These are phyloP conservation scores for Carassius auratus DNA, from an alignment of 2,113 vertebrate species.

Conservation along the genomic window DNA sequence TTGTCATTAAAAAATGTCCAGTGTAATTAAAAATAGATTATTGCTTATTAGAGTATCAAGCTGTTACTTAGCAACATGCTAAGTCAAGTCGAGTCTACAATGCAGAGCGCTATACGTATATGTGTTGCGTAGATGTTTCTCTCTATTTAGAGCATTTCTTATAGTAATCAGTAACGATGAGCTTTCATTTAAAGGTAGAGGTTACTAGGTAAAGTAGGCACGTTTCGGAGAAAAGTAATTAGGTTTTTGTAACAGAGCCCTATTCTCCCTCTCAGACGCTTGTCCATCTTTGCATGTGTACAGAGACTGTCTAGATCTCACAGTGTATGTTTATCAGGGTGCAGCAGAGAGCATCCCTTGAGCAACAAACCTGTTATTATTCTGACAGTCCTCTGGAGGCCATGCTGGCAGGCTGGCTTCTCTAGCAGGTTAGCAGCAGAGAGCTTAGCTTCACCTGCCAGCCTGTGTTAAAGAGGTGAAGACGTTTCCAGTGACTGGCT, in stretches of 20 bases:
- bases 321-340: conserved; percentile 75
- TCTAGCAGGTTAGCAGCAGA: conserved; percentile 42
- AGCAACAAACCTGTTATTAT: conserved; percentile 73
- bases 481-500: conserved; percentile 41
- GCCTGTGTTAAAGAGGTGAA: conserved; percentile 48
- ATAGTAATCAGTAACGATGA: neutral
- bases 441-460: conserved; percentile 60
- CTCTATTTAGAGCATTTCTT: neutral
- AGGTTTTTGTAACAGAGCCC: neutral
- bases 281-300: conserved; percentile 12
- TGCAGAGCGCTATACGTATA: neutral
- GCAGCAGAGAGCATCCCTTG: conserved; percentile 74
- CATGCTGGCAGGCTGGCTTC: conserved; percentile 63
- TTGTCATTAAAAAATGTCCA: neutral
- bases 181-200: neutral
- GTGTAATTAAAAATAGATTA: conserved; percentile 5
- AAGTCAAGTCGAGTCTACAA: neutral
- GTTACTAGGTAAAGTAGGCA: neutral
- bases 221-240: neutral
- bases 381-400: conserved; percentile 72
- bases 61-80: conserved; percentile 23
- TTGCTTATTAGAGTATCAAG: neutral
- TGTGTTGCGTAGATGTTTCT: neutral
- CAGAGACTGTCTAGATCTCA: conserved; percentile 34
- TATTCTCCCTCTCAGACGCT: neutral